Percentiles rank a stretch among this genome's conserved stretches.
phyloP scores from a whole-genome alignment of 2,113 vertebrate species.

The Desmodus rotundus region DNA sequence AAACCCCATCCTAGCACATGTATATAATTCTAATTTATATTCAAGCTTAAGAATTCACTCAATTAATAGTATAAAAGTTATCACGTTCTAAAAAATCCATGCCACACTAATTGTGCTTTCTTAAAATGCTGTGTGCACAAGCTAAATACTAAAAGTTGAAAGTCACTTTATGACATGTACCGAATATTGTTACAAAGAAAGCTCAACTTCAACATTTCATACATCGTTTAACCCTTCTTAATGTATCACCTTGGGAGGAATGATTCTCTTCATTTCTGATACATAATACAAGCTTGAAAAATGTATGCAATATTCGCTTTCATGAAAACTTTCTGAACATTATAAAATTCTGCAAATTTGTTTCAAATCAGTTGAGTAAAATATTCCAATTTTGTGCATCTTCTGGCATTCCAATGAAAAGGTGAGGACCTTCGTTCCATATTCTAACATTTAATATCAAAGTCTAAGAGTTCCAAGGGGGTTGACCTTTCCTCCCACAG shows the following conservation, averaged over 20 bases:
- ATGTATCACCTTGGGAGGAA: background rate
- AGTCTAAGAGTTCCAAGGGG: background rate
- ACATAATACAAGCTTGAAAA: background rate
- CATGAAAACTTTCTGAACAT: background rate
- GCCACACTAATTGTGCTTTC: background rate
- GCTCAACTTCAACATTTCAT: background rate
- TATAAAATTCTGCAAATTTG: background rate
- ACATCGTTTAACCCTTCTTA: background rate
- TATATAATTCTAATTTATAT: background rate
- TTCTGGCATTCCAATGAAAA: background rate
- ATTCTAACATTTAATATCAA: background rate
- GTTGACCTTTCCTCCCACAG: background rate
- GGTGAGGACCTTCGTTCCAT: background rate
- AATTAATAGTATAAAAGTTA: background rate
- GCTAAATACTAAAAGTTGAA: background rate
- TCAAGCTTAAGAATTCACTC: background rate
- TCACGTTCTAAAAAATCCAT: background rate
- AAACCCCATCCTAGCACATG: background rate
- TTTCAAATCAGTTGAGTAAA: background rate
- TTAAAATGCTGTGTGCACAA: background rate
- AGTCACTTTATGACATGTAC: background rate
- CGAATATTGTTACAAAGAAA: conserved; percentile 23
- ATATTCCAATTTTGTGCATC: background rate
- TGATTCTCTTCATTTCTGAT: background rate
- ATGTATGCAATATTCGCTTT: background rate